Evolutionary conservation across 2,888 invertebrate genomes (phyloP).

Genomic region (Megastigmus dorsalis): DNA sequence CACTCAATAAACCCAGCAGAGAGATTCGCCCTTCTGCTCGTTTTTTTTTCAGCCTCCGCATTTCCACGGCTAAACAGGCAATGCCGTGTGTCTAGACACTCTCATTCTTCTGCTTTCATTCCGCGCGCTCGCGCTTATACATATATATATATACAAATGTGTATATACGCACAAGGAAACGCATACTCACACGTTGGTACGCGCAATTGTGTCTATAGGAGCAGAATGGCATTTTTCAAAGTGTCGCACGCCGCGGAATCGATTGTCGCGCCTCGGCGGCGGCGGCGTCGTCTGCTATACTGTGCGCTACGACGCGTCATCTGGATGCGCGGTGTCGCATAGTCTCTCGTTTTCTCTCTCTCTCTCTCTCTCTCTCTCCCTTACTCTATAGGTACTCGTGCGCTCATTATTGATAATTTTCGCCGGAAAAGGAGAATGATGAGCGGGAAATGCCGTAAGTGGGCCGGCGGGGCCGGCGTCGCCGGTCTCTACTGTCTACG

Average conservation of each 20-base stretch:
- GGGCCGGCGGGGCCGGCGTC: not conserved
- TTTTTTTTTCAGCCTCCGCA: too few species aligned
- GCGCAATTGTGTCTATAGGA: too few species aligned
- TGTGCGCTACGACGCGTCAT: too few species aligned
- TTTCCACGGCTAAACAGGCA: constrained; percentile 13
- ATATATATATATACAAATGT: too few species aligned
- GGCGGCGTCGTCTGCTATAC: too few species aligned
- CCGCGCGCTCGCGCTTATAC: not conserved
- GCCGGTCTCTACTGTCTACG: too few species aligned
- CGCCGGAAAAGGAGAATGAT: not conserved
- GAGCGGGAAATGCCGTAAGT: too few species aligned
- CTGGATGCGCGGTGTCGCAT: not conserved
- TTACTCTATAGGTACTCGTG: too few species aligned
- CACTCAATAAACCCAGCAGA: too few species aligned
- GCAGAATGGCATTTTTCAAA: constrained; percentile 21
- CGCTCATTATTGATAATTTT: constrained; percentile 30
- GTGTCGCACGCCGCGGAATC: constrained; percentile 27
- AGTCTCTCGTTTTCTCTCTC: too few species aligned
- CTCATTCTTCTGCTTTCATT: constrained; percentile 25
- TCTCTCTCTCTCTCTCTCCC: not conserved
- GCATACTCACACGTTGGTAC: not conserved
- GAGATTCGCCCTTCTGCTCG: too few species aligned
- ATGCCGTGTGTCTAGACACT: constrained; percentile 35
- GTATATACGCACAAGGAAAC: not conserved
- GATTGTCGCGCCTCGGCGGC: constrained; percentile 6